Evolutionary conservation across 2,113 vertebrate genomes (phyloP).

Genomic region (Gopherus evgoodei): DNA sequence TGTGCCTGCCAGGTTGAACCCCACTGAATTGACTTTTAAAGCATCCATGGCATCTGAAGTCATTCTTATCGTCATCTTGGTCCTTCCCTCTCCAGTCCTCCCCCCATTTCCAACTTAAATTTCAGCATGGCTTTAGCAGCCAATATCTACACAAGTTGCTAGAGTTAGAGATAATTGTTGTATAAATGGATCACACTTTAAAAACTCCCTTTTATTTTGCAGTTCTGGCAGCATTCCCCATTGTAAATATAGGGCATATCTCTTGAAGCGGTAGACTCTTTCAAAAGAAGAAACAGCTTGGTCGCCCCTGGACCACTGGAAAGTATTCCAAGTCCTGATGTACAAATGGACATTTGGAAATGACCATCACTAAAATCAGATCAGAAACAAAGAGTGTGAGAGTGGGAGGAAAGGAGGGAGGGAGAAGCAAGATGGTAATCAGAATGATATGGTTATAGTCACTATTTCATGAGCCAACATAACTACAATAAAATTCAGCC

Average conservation of each 20-base stretch:
- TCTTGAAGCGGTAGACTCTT: neutral
- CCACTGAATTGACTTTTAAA: neutral
- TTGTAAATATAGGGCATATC: neutral
- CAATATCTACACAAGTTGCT: accelerated
- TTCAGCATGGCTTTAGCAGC: accelerated
- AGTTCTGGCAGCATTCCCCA: neutral
- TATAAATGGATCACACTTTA: neutral
- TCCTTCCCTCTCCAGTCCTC: neutral
- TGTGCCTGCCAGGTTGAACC: neutral
- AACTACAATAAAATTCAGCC: neutral
- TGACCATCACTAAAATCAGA: neutral
- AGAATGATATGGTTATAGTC: neutral
- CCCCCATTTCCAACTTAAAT: neutral
- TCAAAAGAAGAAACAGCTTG: neutral
- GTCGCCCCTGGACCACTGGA: neutral
- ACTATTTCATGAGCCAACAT: neutral
- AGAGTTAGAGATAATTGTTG: neutral
- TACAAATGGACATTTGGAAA: neutral
- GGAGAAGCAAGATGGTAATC: neutral
- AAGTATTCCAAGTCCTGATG: neutral
- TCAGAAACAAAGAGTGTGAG: neutral
- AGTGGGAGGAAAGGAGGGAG: neutral
- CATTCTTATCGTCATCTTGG: accelerated
- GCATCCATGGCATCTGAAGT: no score
- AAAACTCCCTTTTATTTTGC: neutral